A percentile compares a stretch with the other conserved stretches of the same genome.
These are phyloP conservation scores for Nicator chloris DNA, from an alignment of 2,113 vertebrate species.

Conservation along the genomic window DNA sequence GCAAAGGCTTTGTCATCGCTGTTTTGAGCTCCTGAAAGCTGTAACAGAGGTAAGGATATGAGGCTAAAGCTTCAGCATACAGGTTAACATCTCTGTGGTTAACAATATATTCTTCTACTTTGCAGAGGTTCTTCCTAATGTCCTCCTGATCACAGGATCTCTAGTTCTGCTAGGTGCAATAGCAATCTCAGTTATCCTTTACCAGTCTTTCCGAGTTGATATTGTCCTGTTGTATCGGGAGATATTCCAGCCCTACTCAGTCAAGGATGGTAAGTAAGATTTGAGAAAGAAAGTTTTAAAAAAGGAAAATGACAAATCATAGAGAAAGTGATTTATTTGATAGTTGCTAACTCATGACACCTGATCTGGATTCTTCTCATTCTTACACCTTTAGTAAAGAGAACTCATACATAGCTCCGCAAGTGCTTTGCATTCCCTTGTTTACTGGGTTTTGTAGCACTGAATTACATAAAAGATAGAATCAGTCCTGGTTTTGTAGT, in stretches of 20 bases:
- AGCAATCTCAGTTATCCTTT: constrained; percentile 1
- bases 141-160: constrained; percentile 33
- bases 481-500: not conserved
- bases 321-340: not conserved
- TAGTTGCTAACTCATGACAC: not conserved
- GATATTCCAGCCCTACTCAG: constrained; percentile 24
- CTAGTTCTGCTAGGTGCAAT: constrained; percentile 39
- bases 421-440: not conserved
- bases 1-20: not conserved
- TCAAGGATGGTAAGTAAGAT: constrained; percentile 66
- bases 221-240: constrained; percentile 56
- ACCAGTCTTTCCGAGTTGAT: constrained; percentile 68
- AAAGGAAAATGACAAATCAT: not conserved
- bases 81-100: not conserved
- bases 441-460: not conserved
- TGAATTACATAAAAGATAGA: not conserved
- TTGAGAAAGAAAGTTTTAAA: not conserved
- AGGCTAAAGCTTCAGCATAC: not conserved
- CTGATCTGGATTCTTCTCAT: not conserved
- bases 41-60: not conserved
- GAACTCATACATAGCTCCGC: not conserved
- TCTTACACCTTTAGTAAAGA: not conserved
- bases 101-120: not conserved
- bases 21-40: not conserved
- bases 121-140: constrained; percentile 18